Evolutionary conservation across 2,797 vertebrate species (phyloP).

Genomic region (Melanotaenia trifasciata): DNA sequence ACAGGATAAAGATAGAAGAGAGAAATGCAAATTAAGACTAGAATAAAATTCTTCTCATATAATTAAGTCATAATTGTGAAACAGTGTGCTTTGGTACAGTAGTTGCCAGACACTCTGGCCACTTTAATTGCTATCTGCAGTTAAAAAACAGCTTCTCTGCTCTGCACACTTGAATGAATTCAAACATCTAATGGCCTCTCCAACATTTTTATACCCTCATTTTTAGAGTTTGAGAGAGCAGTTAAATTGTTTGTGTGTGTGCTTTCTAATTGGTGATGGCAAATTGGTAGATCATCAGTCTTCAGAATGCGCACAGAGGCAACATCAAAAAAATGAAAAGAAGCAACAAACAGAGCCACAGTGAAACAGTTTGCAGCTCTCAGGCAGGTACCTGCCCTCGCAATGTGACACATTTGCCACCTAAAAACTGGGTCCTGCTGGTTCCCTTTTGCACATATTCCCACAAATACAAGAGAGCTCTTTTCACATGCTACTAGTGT

Average conservation of each 20-base stretch:
- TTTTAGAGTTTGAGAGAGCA: constrained; percentile 45
- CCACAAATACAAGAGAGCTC: constrained; percentile 40
- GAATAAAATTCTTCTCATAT: constrained; percentile 14
- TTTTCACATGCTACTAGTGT: constrained; percentile 46
- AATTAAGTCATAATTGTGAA: constrained; percentile 34
- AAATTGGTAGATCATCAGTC: constrained; percentile 45
- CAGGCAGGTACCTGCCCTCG: constrained; percentile 59
- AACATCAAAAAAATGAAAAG: constrained; percentile 19
- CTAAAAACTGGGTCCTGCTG: constrained; percentile 47
- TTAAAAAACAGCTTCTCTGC: constrained; percentile 40
- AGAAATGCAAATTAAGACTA: not conserved
- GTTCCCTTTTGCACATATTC: constrained; percentile 30
- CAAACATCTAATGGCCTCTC: constrained; percentile 45
- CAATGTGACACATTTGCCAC: constrained; percentile 66
- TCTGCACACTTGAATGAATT: constrained; percentile 36
- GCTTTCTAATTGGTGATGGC: constrained; percentile 52
- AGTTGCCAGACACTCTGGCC: constrained; percentile 32
- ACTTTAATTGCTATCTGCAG: constrained; percentile 53
- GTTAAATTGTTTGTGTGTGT: constrained; percentile 38
- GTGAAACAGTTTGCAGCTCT: constrained; percentile 45
- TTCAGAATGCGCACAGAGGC: constrained; percentile 19
- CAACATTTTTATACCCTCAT: constrained; percentile 28
- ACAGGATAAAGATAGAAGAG: not conserved
- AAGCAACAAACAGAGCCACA: constrained; percentile 34
- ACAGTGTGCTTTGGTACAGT: constrained; percentile 30